Conservation (phyloP, 35 echinoderm and acorn worm species). For the Patiria miniata region DNA sequence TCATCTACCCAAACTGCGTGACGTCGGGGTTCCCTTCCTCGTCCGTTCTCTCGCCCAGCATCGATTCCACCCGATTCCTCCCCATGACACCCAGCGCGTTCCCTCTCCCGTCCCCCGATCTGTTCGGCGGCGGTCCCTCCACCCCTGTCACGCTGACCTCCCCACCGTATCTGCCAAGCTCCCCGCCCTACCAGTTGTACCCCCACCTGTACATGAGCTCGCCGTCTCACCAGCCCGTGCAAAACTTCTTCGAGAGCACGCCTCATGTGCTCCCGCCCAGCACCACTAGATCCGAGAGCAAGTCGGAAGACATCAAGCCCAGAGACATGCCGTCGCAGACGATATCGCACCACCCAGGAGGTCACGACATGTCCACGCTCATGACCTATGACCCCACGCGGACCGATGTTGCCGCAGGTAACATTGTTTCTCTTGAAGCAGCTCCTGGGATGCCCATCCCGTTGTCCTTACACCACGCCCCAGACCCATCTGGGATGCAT, state of each 20-base stretch:
- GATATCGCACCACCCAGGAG: constrained; percentile 46
- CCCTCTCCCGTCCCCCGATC: constrained; percentile 76
- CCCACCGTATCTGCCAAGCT: constrained; percentile 91
- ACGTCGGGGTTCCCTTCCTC: constrained; percentile 52
- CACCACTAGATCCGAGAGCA: constrained; percentile 51
- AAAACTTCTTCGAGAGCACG: constrained; percentile 50
- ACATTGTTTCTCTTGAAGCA: neutral
- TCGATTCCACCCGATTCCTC: constrained; percentile 75
- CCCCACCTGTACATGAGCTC: constrained; percentile 95
- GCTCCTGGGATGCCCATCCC: constrained; percentile 46
- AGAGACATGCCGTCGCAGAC: constrained; percentile 59
- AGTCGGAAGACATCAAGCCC: constrained; percentile 42
- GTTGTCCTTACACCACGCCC: constrained; percentile 59
- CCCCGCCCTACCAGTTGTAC: constrained; percentile 91
- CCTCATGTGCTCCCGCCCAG: constrained; percentile 73
- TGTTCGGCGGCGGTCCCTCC: constrained; percentile 66
- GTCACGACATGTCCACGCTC: constrained; percentile 19
- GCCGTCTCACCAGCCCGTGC: constrained; percentile 60
- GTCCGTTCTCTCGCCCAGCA: constrained; percentile 62
- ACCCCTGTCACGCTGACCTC: constrained; percentile 84
- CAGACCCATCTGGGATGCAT: constrained; percentile 5
- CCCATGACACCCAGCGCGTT: constrained; percentile 73
- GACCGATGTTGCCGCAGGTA: constrained; percentile 3
- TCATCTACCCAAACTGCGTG: constrained; percentile 72
- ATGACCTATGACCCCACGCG: constrained; percentile 23